Evolutionary conservation across 2,797 vertebrate species (phyloP).

Genomic region (Diplodus puntazzo): DNA sequence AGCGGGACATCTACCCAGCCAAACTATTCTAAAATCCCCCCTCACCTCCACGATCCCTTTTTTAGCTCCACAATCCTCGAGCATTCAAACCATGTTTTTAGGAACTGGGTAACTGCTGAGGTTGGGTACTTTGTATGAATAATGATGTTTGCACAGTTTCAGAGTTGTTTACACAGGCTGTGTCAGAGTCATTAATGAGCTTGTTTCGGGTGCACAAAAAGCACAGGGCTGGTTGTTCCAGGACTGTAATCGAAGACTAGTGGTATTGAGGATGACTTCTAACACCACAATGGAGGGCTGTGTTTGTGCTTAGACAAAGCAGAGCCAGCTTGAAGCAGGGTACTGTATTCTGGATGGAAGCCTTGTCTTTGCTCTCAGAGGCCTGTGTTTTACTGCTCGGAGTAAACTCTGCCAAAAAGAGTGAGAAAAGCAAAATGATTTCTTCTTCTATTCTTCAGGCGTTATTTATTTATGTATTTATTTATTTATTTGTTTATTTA

Average conservation of each 20-base stretch:
- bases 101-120: constrained; percentile 15
- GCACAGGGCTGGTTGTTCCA: constrained; percentile 60
- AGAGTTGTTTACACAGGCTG: constrained; percentile 55
- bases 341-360: constrained; percentile 66
- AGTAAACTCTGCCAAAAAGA: constrained; percentile 28
- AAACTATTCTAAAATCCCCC: constrained; percentile 5
- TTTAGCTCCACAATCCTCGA: constrained; percentile 19
- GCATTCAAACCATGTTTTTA: constrained; percentile 28
- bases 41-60: not conserved
- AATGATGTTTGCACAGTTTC: constrained; percentile 60
- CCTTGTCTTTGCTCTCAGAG: constrained; percentile 59
- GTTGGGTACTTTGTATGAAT: constrained; percentile 43
- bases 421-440: constrained; percentile 17
- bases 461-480: not conserved
- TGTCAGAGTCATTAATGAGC: constrained; percentile 59
- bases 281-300: constrained; percentile 73
- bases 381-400: constrained; percentile 53
- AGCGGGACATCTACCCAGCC: constrained; percentile 9
- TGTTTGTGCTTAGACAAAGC: constrained; percentile 67
- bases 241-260: constrained; percentile 72
- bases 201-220: constrained; percentile 60
- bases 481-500: not conserved
- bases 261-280: constrained; percentile 73
- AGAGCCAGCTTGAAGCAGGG: constrained; percentile 46
- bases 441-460: constrained; percentile 22